Evolutionary conservation across 2,113 vertebrate genomes (phyloP).

Genomic region (Miniopterus natalensis): DNA sequence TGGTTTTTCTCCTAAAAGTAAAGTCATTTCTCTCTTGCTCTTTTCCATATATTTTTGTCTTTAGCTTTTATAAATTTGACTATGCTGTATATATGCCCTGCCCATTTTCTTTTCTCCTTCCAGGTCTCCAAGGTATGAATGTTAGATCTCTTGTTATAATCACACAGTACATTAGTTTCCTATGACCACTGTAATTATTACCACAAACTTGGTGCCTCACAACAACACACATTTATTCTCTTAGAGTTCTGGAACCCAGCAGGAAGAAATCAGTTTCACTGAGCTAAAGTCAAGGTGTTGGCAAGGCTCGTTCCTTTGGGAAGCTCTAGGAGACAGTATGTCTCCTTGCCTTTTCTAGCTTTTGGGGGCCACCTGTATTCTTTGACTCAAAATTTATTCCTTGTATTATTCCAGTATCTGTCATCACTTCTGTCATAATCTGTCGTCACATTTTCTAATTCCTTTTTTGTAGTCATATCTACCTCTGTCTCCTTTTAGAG

Average conservation of each 20-base stretch:
- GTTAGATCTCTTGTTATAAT: neutral
- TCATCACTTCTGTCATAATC: neutral
- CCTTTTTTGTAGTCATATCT: neutral
- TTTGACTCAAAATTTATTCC: neutral
- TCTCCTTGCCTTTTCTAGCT: neutral
- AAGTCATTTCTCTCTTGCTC: neutral
- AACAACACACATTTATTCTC: neutral
- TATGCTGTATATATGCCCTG: neutral
- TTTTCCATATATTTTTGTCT: neutral
- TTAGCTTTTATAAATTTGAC: conserved; percentile 52
- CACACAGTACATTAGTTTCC: neutral
- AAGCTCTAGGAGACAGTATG: neutral
- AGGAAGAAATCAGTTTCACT: neutral
- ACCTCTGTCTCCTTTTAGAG: neutral
- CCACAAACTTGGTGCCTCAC: neutral
- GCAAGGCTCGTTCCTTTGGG: neutral
- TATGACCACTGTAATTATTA: neutral
- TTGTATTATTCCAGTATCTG: neutral
- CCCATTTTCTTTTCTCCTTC: neutral
- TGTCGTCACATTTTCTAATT: neutral
- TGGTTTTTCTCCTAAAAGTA: neutral
- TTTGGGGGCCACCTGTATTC: neutral
- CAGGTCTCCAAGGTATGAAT: neutral
- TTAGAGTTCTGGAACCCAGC: neutral
- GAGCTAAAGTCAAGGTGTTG: neutral